phyloP scores from a whole-genome alignment of 2,888 invertebrate genomes.

The Cybosia mesomella region DNA sequence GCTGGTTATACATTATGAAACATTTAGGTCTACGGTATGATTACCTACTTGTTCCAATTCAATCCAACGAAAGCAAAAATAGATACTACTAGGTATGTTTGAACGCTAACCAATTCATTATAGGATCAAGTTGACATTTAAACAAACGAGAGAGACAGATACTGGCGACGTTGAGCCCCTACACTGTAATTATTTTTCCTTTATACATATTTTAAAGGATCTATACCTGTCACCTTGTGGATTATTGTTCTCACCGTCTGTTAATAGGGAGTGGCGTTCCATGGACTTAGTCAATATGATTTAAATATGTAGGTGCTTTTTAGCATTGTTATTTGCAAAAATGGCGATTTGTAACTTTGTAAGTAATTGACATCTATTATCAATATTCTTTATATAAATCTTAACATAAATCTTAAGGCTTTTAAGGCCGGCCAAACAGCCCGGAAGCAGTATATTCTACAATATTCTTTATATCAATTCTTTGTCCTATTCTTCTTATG shows the following conservation, averaged over 20 bases:
- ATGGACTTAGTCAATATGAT: too few relatives aligned
- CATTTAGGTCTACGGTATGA: neutral
- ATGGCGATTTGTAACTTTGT: neutral
- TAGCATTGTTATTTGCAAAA: neutral
- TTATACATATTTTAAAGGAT: neutral
- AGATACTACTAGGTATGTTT: slow-evolving; percentile 1
- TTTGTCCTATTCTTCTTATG: too few relatives aligned
- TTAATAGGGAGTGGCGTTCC: neutral
- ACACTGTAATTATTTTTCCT: slow-evolving; percentile 3
- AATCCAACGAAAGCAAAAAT: neutral
- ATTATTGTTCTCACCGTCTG: neutral
- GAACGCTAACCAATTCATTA: neutral
- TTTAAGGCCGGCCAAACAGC: too few relatives aligned
- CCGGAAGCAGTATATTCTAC: too few relatives aligned
- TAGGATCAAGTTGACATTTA: slow-evolving; percentile 10
- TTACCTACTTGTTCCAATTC: neutral
- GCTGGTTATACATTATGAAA: neutral
- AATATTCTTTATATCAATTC: too few relatives aligned
- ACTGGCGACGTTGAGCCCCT: neutral
- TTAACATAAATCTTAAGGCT: too few relatives aligned
- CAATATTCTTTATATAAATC: too few relatives aligned
- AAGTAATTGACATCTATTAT: neutral
- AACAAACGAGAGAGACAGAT: slow-evolving; percentile 8
- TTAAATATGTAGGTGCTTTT: too few relatives aligned
- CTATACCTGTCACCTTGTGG: neutral